phyloP scores from a whole-genome alignment of 2,888 invertebrate genomes.

The Callyntrura sp. region DNA sequence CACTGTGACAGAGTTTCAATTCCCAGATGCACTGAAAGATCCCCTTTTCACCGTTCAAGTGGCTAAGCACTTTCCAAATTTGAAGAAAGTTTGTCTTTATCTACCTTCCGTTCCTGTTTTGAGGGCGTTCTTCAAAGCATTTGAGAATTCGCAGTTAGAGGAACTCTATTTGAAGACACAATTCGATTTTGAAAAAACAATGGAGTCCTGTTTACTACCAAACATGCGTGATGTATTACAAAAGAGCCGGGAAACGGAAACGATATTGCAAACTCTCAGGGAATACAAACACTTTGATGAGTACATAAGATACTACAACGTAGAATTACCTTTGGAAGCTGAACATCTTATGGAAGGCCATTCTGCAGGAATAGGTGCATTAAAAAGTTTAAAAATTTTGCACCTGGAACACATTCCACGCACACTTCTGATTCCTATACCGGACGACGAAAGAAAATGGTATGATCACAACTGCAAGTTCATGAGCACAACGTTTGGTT shows the following conservation, averaged over 20 bases:
- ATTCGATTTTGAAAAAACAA: conserved; percentile 81
- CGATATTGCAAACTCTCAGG: conserved; percentile 69
- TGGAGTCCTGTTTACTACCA: conserved; percentile 80
- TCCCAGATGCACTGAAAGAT: conserved; percentile 82
- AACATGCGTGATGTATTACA: conserved; percentile 30
- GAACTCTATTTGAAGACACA: conserved; percentile 81
- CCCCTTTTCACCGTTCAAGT: conserved; percentile 75
- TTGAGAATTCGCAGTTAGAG: conserved; percentile 76
- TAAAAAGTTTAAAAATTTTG: conserved; percentile 77
- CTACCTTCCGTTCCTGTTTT: conserved; percentile 79
- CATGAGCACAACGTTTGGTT: conserved; percentile 76
- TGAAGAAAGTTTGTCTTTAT: conserved; percentile 78
- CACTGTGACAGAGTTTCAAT: conserved; percentile 68
- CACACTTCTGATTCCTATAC: conserved; percentile 79
- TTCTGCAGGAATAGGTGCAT: conserved; percentile 75
- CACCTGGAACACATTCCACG: conserved; percentile 82
- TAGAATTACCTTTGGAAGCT: conserved; percentile 78
- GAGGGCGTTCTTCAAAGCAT: conserved; percentile 78
- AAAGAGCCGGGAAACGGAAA: conserved; percentile 55
- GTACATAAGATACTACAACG: conserved; percentile 81
- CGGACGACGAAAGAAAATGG: conserved; percentile 76
- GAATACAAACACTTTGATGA: conserved; percentile 80
- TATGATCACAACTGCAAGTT: conserved; percentile 78
- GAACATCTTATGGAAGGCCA: conserved; percentile 75
- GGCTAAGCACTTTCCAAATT: conserved; percentile 75